Conservation (phyloP, 2,888 invertebrate species). For the Dolomedes plantarius region DNA sequence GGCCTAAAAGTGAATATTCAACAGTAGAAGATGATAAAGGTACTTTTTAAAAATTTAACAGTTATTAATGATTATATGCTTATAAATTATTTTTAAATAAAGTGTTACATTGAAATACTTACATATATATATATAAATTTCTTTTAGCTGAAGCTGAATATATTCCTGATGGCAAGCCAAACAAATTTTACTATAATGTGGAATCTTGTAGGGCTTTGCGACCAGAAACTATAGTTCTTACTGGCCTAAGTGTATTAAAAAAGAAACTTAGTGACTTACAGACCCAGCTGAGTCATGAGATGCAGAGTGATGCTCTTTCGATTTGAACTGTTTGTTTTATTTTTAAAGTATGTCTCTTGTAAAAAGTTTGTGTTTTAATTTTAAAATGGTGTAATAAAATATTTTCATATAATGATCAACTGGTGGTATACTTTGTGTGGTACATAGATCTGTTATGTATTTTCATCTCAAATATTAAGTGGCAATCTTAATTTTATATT, state of each 20-base stretch:
- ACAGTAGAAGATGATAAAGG: constrained; percentile 94
- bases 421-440: no score
- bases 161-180: constrained; percentile 95
- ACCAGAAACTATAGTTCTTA: constrained; percentile 97
- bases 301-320: constrained; percentile 72
- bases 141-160: constrained; percentile 86
- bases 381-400: no score
- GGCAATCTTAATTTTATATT: no score
- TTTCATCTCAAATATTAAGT: no score
- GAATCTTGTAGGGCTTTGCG: constrained; percentile 95
- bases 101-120: no score
- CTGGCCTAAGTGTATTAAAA: constrained; percentile 94
- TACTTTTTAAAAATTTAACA: constrained; percentile 78
- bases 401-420: no score
- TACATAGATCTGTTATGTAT: no score
- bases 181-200: constrained; percentile 97
- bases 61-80: no score
- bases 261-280: constrained; percentile 97
- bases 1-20: constrained; percentile 96
- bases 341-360: no score
- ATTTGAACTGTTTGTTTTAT: constrained; percentile 60
- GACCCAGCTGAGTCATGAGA: constrained; percentile 87
- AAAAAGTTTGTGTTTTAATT: no score
- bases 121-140: constrained; percentile 16
- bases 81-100: no score